Conservation (phyloP, 1,140 invertebrate genomes). For the Drosophila baimaii region DNA sequence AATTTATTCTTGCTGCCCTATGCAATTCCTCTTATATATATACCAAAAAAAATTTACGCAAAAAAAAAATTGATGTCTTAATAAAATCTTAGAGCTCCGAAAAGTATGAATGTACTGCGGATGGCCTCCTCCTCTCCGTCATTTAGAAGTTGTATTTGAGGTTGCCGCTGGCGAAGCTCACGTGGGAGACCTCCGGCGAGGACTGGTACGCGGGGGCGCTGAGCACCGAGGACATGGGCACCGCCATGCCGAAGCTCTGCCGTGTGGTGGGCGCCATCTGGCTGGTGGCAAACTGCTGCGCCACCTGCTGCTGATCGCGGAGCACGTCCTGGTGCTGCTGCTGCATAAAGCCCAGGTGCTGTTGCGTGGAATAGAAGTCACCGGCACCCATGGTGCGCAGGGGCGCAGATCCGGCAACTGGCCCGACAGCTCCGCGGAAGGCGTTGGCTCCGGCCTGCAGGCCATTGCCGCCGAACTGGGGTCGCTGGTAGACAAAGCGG, state of each 20-base stretch:
- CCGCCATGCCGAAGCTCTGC: slow-evolving; percentile 53
- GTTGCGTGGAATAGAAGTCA: slow-evolving; percentile 63
- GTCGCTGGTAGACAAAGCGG: slow-evolving; percentile 24
- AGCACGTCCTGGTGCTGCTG: slow-evolving; percentile 67
- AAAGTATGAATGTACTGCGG: neutral
- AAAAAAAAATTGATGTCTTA: slow-evolving; percentile 9
- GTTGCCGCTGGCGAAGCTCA: slow-evolving; percentile 74
- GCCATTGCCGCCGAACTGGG: slow-evolving; percentile 50
- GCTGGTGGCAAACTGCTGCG: slow-evolving; percentile 63
- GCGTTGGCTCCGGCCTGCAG: slow-evolving; percentile 38
- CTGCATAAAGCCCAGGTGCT: slow-evolving; percentile 70
- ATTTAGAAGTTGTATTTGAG: slow-evolving; percentile 75
- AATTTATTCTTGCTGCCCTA: slow-evolving; percentile 10
- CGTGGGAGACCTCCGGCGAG: slow-evolving; percentile 72
- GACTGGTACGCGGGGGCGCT: slow-evolving; percentile 46
- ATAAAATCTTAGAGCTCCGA: neutral
- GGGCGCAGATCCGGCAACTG: neutral
- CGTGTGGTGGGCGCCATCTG: slow-evolving; percentile 55
- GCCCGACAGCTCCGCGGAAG: slow-evolving; percentile 1
- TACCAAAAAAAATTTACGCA: slow-evolving; percentile 12
- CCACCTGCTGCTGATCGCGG: slow-evolving; percentile 70
- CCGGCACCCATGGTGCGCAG: neutral
- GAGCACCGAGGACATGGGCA: slow-evolving; percentile 54
- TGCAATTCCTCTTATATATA: slow-evolving; percentile 2
- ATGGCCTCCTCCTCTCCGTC: too few relatives aligned